These are phyloP conservation scores for Haliaeetus leucogaster DNA, from an alignment of 2,113 vertebrate species.

Conservation along the genomic window DNA sequence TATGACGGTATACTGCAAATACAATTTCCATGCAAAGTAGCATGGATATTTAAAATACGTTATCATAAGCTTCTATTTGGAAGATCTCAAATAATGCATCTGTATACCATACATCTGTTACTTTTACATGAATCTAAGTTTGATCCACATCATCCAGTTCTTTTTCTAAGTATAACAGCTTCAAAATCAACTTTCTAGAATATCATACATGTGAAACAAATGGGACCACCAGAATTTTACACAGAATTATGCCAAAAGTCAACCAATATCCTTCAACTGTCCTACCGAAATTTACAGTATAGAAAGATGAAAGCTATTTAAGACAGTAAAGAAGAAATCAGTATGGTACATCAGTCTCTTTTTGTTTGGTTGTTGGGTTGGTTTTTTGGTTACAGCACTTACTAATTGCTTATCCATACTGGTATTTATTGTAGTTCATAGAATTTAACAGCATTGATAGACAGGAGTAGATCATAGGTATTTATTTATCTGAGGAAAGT, in stretches of 20 bases:
- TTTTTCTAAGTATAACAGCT: neutral
- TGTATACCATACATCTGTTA: neutral
- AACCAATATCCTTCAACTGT: neutral
- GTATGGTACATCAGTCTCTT: neutral
- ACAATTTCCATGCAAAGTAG: neutral
- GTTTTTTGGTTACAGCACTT: neutral
- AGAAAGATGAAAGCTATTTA: neutral
- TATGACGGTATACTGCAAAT: neutral
- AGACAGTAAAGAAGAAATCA: neutral
- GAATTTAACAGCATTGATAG: neutral
- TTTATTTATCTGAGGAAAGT: neutral
- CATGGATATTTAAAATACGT: neutral
- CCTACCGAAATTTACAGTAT: neutral
- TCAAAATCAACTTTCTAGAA: neutral
- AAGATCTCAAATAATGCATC: neutral
- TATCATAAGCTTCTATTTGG: neutral
- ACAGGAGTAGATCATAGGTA: no score
- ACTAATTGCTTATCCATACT: neutral
- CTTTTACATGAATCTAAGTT: neutral
- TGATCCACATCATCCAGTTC: neutral
- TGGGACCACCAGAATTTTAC: neutral
- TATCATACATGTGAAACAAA: accelerated
- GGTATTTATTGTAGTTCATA: neutral
- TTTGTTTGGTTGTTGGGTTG: neutral
- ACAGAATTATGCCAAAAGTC: neutral